Base-by-base conservation (phyloP, 2,113 vertebrate species). In the Brachyhypopomus occidentalis region DNA sequence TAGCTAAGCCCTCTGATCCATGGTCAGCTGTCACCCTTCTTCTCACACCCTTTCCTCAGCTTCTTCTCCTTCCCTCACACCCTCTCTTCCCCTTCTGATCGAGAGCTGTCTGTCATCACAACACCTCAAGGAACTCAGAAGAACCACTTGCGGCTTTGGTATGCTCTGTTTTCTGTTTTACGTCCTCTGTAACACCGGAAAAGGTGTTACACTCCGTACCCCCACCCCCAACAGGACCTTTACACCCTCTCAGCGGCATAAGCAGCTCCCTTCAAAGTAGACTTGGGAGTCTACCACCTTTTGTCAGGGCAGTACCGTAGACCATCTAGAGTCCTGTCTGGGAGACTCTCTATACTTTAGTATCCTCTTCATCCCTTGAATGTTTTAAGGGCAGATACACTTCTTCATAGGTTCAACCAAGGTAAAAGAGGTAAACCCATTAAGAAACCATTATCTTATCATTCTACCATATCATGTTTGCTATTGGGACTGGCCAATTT, bases 21-120 rank as follows among this genome's bases (percentile, higher is more conserved):
- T 83, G 80, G 64, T 84, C 75, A 84, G 69, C 77, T 23, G 60
- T 77, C 79, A 76, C 20, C 41, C 69, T 30, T 82, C 20, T 16
- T 73, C 72, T 77, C 60, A 19, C 72, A 72, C 74, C 70, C 36
- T 79, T 76, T 75, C 74, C 77, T 67, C 77, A 23, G 2, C 34
- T 45, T 59, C 36, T 55, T 66, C 67, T 74, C 71, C n/a, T 62
- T 23, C 74, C 59, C 55, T 83, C 62, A 75, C 75, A 74, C 78
- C 52, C 58, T 71, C 27, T 72, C 72, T 79, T 77, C 77, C 72
- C 9, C 63, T 77, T 81, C 48, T 36, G 16, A 52, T 38, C 30
- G 25, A 71, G 63, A 84, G n/a, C 36, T 4, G 77, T 48, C 23
- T 27, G 52, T 64, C 36, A 63, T 70, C 75, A 56, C 48, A 62